Evolutionary conservation across 1,140 invertebrate species (phyloP).

Genomic region (Eriosoma lanigerum): DNA sequence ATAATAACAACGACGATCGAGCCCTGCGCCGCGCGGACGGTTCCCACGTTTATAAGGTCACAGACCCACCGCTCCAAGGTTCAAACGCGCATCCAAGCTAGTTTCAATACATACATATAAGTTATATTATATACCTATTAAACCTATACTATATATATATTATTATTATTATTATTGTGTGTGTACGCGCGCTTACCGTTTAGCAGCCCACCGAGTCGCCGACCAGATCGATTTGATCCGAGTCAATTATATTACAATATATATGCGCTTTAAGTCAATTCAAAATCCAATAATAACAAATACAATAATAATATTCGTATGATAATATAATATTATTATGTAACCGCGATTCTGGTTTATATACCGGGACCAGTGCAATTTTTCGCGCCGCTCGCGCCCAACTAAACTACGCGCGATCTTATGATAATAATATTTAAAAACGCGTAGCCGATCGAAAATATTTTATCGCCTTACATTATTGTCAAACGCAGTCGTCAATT

Average conservation of each 20-base stretch:
- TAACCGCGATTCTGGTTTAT: background rate
- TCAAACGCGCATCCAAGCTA: slow-evolving; percentile 14
- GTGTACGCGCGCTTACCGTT: background rate
- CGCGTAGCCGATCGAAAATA: too few species aligned
- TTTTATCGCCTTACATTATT: too few species aligned
- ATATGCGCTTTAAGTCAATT: background rate
- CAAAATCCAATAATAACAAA: background rate
- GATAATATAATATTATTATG: background rate
- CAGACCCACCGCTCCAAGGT: slow-evolving; percentile 49
- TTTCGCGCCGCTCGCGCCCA: too few species aligned
- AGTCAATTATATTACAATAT: slow-evolving; percentile 20
- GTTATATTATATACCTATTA: background rate
- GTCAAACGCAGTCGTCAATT: too few species aligned
- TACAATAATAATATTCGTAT: too few species aligned
- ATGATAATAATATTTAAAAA: too few species aligned
- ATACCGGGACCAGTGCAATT: too few species aligned
- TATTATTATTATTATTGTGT: too few species aligned
- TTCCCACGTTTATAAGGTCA: slow-evolving; percentile 51
- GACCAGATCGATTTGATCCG: background rate
- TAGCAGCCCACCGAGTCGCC: background rate
- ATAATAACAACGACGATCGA: slow-evolving; percentile 51
- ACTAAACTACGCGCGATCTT: too few species aligned
- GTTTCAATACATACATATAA: slow-evolving; percentile 20
- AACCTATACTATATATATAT: too few species aligned
- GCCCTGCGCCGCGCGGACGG: slow-evolving; percentile 46